Evolutionary conservation across 2,888 invertebrate species (phyloP).

Genomic region (Chromoteleia sp.): DNA sequence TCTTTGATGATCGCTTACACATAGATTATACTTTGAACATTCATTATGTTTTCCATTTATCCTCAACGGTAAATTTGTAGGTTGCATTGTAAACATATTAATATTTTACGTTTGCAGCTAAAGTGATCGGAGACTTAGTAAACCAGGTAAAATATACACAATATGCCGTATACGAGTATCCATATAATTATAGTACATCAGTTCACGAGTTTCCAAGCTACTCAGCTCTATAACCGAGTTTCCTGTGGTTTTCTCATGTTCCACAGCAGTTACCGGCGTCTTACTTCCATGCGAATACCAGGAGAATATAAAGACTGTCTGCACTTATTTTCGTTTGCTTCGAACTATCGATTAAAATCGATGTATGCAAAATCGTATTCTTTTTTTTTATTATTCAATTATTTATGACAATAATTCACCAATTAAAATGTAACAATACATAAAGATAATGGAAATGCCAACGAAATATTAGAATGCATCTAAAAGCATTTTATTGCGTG

Average conservation of each 20-base stretch:
- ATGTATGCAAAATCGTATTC: too few relatives aligned
- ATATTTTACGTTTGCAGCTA: conserved; percentile 34
- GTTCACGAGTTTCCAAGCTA: conserved; percentile 47
- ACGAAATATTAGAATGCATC: too few relatives aligned
- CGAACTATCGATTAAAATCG: too few relatives aligned
- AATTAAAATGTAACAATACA: too few relatives aligned
- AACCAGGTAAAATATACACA: conserved; percentile 45
- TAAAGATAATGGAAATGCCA: too few relatives aligned
- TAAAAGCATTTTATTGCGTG: too few relatives aligned
- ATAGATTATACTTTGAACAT: too few relatives aligned
- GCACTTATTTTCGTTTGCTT: too few relatives aligned
- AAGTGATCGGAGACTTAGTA: conserved; percentile 47
- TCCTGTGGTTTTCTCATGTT: conserved; percentile 78
- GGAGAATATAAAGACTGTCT: conserved; percentile 20
- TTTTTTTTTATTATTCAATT: too few relatives aligned
- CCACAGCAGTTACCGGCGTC: conserved; percentile 75
- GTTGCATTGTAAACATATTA: conserved; percentile 13
- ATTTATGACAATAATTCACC: too few relatives aligned
- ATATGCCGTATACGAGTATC: conserved; percentile 37
- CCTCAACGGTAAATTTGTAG: conserved; percentile 6
- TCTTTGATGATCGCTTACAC: too few relatives aligned
- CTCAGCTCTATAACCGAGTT: conserved; percentile 70
- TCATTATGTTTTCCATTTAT: not conserved
- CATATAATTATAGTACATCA: conserved; percentile 49
- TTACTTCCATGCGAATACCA: conserved; percentile 72